Base-by-base conservation (phyloP, 1,140 invertebrate genomes). In the Tetranychus urticae region DNA sequence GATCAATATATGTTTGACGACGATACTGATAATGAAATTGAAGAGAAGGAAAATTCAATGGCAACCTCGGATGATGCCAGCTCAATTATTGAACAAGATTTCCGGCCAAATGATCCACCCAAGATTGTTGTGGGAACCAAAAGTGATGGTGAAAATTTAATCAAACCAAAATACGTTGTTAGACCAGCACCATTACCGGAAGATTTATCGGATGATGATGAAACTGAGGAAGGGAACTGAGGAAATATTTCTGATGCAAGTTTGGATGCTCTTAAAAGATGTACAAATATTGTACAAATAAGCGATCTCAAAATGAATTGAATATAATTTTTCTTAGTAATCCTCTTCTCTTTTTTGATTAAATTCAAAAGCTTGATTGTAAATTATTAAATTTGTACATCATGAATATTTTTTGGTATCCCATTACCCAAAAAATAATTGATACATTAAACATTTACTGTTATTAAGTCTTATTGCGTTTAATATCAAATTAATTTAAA, bases 231-330 rank as follows among this genome's bases (percentile, higher is more conserved):
- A n/a, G 36, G 42, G 13, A n/a, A 35, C 23, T 33, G 55, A 57
- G 2, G 13, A 48, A 73, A 86, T 63, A 77, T 93, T 1, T 89
- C 87, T 0, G 86, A 90, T 69, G 76, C 77, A 2, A 82, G 82
- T 61, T 74, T 91, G 14, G 84, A 87, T 65, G 82, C 88, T 68
- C 74, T 91, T 23, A 74, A 78, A 35, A 60, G 65, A 2, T 70
- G 68, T 60, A 50, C 64, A 23, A 64, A 65, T 48, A 60, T 72
- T 10, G 39, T 39, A 2, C 50, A 23, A 23, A 23, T 23, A 23
- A 23, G 23, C 23, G 23, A 23, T 23, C 23, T 23, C 23, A 23
- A 23, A 23, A 23, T 23, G 23, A 23, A 23, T 23, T 23, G 23
- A 23, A 23, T 23, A 23, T 23, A 23, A 23, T 23, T 23, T n/a